phyloP scores from a whole-genome alignment of 53 echinoderm and acorn worm species.

The Antedon mediterranea region DNA sequence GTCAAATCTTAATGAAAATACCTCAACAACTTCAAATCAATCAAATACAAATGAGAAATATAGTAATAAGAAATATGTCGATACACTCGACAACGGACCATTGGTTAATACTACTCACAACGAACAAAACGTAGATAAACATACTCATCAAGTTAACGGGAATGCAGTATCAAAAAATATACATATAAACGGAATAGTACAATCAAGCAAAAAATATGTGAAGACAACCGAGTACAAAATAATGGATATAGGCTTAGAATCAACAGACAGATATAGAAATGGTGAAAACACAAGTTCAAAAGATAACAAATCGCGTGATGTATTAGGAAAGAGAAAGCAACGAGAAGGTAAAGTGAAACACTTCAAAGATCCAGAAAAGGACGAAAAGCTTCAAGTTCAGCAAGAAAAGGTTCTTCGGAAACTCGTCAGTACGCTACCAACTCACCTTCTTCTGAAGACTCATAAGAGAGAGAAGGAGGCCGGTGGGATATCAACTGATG shows the following conservation, averaged over 20 bases:
- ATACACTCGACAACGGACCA: background rate
- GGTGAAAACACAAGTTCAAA: background rate
- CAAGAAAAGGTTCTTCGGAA: slow-evolving; percentile 40
- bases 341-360: background rate
- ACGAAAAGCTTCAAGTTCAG: background rate
- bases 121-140: too few relatives aligned
- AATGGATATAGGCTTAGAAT: background rate
- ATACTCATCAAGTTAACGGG: too few relatives aligned
- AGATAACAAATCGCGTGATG: background rate
- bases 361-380: background rate
- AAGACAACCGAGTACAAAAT: background rate
- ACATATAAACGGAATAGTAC: too few relatives aligned
- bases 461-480: slow-evolving; percentile 47
- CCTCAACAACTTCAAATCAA: background rate
- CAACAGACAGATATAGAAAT: background rate
- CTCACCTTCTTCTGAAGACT: slow-evolving; percentile 48
- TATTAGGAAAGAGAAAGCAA: background rate
- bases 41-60: background rate
- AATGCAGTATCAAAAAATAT: too few relatives aligned
- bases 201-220: background rate
- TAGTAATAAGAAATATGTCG: background rate
- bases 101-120: background rate
- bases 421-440: slow-evolving; percentile 47
- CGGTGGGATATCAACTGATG: slow-evolving; percentile 26
- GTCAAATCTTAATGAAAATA: background rate